Percentiles rank a stretch among this genome's conserved stretches.
Evolutionary conservation across 2,888 invertebrate species (phyloP).

Genomic region (Drosophila fulvimacula): DNA sequence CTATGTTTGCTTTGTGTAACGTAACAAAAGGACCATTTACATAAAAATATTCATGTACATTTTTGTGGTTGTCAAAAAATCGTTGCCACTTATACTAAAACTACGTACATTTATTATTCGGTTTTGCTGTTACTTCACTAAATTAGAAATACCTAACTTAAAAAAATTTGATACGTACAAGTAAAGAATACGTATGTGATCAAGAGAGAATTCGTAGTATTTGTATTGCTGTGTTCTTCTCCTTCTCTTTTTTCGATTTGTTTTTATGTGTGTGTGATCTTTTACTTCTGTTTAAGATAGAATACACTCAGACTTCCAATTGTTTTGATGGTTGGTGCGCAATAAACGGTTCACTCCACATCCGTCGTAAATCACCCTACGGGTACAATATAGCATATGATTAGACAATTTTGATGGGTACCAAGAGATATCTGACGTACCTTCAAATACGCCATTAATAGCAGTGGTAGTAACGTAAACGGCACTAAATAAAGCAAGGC

Average conservation of each 20-base stretch:
- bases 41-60: slow-evolving; percentile 59
- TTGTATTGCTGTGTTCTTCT: slow-evolving; percentile 44
- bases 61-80: slow-evolving; percentile 47
- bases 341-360: slow-evolving; percentile 99
- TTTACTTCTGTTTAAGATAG: slow-evolving; percentile 57
- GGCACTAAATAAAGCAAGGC: slow-evolving; percentile 98
- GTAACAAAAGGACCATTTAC: slow-evolving; percentile 49
- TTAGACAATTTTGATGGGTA: slow-evolving; percentile 3
- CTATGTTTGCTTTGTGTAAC: slow-evolving; percentile 41
- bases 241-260: slow-evolving; percentile 20
- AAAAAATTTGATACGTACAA: slow-evolving; percentile 64
- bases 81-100: slow-evolving; percentile 53
- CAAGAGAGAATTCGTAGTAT: slow-evolving; percentile 65
- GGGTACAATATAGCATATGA: slow-evolving; percentile 64
- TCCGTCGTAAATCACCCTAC: slow-evolving; percentile 97
- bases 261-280: slow-evolving; percentile 30
- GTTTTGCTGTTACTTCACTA: slow-evolving; percentile 69
- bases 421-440: slow-evolving; percentile 85
- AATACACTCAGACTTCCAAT: slow-evolving; percentile 90
- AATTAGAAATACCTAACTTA: slow-evolving; percentile 67
- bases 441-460: slow-evolving; percentile 99
- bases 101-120: slow-evolving; percentile 68
- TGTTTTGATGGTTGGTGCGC: slow-evolving; percentile 92
- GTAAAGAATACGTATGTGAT: slow-evolving; percentile 64
- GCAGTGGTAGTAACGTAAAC: slow-evolving; percentile 97